Evolutionary conservation across 2,797 vertebrate genomes (phyloP).

Genomic region (Sebastes oblongus): DNA sequence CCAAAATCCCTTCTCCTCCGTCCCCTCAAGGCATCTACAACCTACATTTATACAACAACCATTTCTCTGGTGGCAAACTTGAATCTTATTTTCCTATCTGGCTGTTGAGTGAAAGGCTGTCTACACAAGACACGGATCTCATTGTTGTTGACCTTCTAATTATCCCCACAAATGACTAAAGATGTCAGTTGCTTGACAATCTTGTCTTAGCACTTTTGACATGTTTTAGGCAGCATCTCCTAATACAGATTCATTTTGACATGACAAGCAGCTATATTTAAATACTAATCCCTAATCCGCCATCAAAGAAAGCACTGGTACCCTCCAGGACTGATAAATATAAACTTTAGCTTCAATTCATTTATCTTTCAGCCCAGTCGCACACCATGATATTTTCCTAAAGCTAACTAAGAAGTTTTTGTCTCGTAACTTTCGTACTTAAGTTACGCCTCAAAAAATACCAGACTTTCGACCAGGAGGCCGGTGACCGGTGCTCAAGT

Average conservation of each 20-base stretch:
- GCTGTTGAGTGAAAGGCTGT: slow-evolving; percentile 6
- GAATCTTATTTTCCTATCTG: slow-evolving; percentile 35
- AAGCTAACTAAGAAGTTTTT: too few relatives aligned
- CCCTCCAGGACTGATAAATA: slow-evolving; percentile 11
- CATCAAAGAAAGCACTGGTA: slow-evolving; percentile 36
- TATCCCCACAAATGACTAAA: slow-evolving; percentile 7
- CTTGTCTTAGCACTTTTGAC: slow-evolving; percentile 6
- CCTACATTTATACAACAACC: slow-evolving; percentile 57
- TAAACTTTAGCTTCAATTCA: slow-evolving; percentile 6
- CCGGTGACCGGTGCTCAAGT: too few relatives aligned
- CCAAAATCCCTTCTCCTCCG: slow-evolving; percentile 63
- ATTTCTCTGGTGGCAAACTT: slow-evolving; percentile 37
- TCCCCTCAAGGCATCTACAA: slow-evolving; percentile 66
- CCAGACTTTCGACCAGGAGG: too few relatives aligned
- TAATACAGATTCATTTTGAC: slow-evolving; percentile 45
- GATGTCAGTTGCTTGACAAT: background rate
- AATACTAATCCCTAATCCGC: slow-evolving; percentile 52
- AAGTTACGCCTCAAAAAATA: too few relatives aligned
- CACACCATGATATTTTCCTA: too few relatives aligned
- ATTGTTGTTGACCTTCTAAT: background rate
- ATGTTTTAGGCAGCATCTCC: slow-evolving; percentile 1
- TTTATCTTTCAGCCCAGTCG: background rate
- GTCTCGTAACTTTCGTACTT: too few relatives aligned
- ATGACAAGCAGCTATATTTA: slow-evolving; percentile 37
- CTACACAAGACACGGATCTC: background rate